phyloP scores from a whole-genome alignment of 1,140 invertebrate genomes.

The Drosophila albomicans region DNA sequence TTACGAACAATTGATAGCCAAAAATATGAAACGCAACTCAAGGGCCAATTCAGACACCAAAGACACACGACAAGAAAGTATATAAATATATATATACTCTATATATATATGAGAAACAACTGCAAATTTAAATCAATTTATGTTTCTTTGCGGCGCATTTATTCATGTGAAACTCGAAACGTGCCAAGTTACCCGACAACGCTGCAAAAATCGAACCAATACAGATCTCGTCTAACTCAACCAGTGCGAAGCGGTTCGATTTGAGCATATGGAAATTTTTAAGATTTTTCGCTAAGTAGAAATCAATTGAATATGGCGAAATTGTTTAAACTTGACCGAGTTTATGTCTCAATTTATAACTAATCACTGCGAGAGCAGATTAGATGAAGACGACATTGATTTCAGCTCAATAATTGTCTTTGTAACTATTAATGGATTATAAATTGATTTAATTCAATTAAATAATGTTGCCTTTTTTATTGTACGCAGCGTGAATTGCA shows the following conservation, averaged over 20 bases:
- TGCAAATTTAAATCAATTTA: constrained; percentile 78
- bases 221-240: constrained; percentile 29
- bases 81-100: constrained; percentile 9
- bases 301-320: constrained; percentile 41
- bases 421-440: constrained; percentile 8
- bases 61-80: background rate
- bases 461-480: background rate
- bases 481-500: background rate
- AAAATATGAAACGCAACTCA: constrained; percentile 57
- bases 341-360: constrained; percentile 35
- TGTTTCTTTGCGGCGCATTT: constrained; percentile 65
- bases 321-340: constrained; percentile 66
- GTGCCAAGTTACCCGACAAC: constrained; percentile 57
- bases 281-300: constrained; percentile 16
- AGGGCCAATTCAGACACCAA: constrained; percentile 33
- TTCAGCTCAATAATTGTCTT: constrained; percentile 12
- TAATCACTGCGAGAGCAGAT: constrained; percentile 38
- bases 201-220: constrained; percentile 34
- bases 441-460: background rate
- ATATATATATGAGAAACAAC: constrained; percentile 27
- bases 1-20: constrained; percentile 65
- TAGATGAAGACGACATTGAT: constrained; percentile 60
- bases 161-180: constrained; percentile 68
- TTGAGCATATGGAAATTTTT: constrained; percentile 65
- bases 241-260: constrained; percentile 59